Percentiles rank a stretch among this genome's conserved stretches.
Evolutionary conservation across 2,113 vertebrate species (phyloP).

Genomic region (Cyanoderma ruficeps): DNA sequence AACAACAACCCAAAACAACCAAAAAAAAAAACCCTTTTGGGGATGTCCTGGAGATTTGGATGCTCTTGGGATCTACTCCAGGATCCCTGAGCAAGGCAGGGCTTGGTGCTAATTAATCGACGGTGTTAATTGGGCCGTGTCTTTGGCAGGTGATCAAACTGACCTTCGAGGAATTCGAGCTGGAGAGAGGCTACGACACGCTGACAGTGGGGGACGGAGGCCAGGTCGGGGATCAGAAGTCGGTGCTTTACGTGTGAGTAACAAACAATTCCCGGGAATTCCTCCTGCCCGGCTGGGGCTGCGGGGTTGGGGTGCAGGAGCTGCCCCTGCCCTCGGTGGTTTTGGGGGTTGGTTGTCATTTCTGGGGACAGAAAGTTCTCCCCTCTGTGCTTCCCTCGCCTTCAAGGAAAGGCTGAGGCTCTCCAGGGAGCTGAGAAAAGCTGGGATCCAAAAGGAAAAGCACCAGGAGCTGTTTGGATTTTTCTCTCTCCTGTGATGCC

Average conservation of each 20-base stretch:
- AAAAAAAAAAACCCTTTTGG: not conserved
- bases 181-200: constrained; percentile 98
- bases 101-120: not conserved
- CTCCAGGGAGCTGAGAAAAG: not conserved
- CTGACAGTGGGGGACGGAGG: constrained; percentile 94
- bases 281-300: rapidly evolving
- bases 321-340: rapidly evolving
- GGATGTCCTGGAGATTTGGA: not conserved
- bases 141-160: constrained; percentile 92
- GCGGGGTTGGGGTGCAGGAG: not conserved
- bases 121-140: not conserved
- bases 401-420: not conserved
- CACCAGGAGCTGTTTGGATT: not conserved
- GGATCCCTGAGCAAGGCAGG: not conserved
- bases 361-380: not conserved
- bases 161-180: constrained; percentile 96
- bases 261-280: not conserved
- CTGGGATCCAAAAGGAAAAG: rapidly evolving
- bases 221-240: constrained; percentile 94
- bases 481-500: not conserved
- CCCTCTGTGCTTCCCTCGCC: not conserved
- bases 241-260: constrained; percentile 96
- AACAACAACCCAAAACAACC: too few species aligned
- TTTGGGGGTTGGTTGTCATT: rapidly evolving
- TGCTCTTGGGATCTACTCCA: not conserved